Conservation (phyloP, 2,797 vertebrate species). For the Tympanoctomys barrerae region DNA sequence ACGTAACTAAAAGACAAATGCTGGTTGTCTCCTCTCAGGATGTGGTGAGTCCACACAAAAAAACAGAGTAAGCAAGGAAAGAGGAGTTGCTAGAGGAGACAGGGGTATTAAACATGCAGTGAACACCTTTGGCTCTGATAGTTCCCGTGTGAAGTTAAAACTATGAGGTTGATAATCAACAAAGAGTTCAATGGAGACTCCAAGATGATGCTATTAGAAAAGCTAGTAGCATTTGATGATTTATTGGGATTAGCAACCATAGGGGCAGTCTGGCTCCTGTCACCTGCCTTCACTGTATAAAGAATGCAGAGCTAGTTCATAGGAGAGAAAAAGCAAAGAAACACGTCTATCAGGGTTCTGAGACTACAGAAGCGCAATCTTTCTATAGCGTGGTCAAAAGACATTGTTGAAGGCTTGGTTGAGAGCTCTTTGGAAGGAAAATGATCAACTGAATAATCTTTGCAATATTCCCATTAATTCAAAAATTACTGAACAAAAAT, state of each 20-base stretch:
- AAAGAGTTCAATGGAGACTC: background rate
- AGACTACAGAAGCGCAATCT: background rate
- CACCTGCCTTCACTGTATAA: background rate
- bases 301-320: background rate
- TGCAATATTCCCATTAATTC: background rate
- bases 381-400: background rate
- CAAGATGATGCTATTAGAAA: background rate
- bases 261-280: accelerated
- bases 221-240: too few relatives aligned
- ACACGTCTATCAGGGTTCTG: background rate
- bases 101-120: background rate
- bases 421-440: background rate
- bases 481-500: background rate
- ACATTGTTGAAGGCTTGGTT: slow-evolving; percentile 8
- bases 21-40: background rate
- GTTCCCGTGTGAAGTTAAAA: background rate
- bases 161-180: background rate
- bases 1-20: background rate
- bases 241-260: background rate
- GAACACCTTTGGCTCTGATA: background rate
- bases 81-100: accelerated
- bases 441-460: background rate
- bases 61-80: background rate
- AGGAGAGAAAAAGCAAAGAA: background rate
- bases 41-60: background rate